phyloP scores from a whole-genome alignment of 2,888 invertebrate species.

The Caenorhabditis sinica region DNA sequence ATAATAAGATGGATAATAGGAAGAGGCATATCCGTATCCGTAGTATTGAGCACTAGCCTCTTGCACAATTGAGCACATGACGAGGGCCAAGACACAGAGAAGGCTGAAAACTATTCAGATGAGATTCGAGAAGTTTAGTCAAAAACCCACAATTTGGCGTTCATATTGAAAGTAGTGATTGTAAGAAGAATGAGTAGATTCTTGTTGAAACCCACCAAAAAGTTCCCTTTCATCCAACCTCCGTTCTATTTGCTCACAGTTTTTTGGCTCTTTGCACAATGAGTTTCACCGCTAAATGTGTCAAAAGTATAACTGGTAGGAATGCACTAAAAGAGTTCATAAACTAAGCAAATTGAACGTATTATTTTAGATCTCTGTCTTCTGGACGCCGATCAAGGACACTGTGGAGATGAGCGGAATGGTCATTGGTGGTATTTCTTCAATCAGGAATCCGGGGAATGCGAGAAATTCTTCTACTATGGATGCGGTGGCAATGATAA shows the following conservation, averaged over 20 bases:
- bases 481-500: slow-evolving; percentile 82
- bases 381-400: slow-evolving; percentile 79
- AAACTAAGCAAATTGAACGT: neutral
- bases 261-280: slow-evolving; percentile 25
- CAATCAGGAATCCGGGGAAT: slow-evolving; percentile 78
- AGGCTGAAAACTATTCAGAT: slow-evolving; percentile 28
- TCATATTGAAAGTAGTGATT: slow-evolving; percentile 28
- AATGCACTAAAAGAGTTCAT: slow-evolving; percentile 1
- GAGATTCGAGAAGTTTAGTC: neutral
- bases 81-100: slow-evolving; percentile 38
- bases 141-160: slow-evolving; percentile 46
- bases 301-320: slow-evolving; percentile 13
- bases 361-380: slow-evolving; percentile 76
- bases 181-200: slow-evolving; percentile 35
- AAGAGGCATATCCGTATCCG: slow-evolving; percentile 30
- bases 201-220: slow-evolving; percentile 15
- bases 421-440: slow-evolving; percentile 79
- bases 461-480: slow-evolving; percentile 79
- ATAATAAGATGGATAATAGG: slow-evolving; percentile 26
- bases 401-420: slow-evolving; percentile 76
- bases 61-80: slow-evolving; percentile 26
- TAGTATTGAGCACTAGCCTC: slow-evolving; percentile 26
- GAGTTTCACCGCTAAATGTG: slow-evolving; percentile 15
- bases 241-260: slow-evolving; percentile 40
- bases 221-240: slow-evolving; percentile 27